phyloP scores from a whole-genome alignment of 2,888 invertebrate genomes.

The Eupithecia abbreviata region DNA sequence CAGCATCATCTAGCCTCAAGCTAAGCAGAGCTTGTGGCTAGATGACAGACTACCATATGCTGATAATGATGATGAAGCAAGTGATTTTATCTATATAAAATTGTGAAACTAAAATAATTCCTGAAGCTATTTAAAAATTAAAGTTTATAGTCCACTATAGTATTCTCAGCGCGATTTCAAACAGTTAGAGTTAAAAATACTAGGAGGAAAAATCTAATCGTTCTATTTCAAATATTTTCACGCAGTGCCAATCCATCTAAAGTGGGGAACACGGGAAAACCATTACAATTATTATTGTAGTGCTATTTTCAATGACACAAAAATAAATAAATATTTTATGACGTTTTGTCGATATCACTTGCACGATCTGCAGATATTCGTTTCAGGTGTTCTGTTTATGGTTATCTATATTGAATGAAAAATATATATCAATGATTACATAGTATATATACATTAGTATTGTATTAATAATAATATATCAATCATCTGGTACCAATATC shows the following conservation, averaged over 20 bases:
- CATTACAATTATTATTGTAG: slow-evolving; percentile 20
- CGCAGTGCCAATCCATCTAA: neutral
- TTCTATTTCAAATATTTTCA: neutral
- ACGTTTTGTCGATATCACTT: neutral
- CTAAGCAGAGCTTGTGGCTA: too few species aligned
- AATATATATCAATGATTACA: too few species aligned
- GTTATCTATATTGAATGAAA: too few species aligned
- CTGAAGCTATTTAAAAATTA: neutral
- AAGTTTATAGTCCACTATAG: neutral
- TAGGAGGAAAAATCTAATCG: neutral
- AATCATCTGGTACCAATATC: too few species aligned
- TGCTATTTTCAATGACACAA: slow-evolving; percentile 10
- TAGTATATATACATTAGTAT: too few species aligned
- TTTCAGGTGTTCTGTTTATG: too few species aligned
- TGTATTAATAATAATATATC: too few species aligned
- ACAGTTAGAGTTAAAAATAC: neutral
- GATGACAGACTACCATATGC: too few species aligned
- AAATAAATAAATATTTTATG: neutral
- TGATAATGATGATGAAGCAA: too few species aligned
- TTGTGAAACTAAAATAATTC: neutral
- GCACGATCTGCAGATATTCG: too few species aligned
- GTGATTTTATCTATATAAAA: neutral
- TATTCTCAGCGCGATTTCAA: neutral
- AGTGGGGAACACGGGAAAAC: slow-evolving; percentile 23
- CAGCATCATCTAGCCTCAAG: too few species aligned